These are phyloP conservation scores for Conus canariensis DNA, from an alignment of 2,888 invertebrate genomes.

Conservation along the genomic window DNA sequence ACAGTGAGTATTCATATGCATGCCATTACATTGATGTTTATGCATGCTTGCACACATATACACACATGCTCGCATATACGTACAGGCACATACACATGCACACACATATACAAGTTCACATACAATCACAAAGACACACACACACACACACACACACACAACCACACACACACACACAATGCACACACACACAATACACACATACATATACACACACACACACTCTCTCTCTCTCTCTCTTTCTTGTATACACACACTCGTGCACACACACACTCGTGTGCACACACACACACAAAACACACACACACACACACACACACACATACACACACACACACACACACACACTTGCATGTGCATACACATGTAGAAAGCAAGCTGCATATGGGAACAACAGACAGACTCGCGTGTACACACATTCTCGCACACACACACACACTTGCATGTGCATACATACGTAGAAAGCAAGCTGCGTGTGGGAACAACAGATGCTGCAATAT, in stretches of 20 bases:
- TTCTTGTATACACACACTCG: background rate
- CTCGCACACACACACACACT: background rate
- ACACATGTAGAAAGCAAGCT: background rate
- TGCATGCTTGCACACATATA: background rate
- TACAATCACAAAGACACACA: no score
- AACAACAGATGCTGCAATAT: no score
- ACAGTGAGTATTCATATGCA: background rate
- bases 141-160: no score
- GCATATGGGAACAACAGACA: background rate
- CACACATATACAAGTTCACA: no score
- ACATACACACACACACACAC: background rate
- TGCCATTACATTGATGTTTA: no score
- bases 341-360: background rate
- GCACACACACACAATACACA: no score
- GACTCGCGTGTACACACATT: background rate
- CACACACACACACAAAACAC: background rate
- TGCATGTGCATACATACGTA: no score
- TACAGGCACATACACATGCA: background rate
- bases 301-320: background rate
- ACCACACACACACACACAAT: no score
- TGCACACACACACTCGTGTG: background rate
- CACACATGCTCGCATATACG: background rate
- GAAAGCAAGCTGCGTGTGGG: no score
- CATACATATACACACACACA: no score
- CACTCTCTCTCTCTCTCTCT: no score